Evolutionary conservation across 2,797 vertebrate species (phyloP), one percentile per base, ranked within the genome.

Genomic region (Acestrorhynchus altus): DNA sequence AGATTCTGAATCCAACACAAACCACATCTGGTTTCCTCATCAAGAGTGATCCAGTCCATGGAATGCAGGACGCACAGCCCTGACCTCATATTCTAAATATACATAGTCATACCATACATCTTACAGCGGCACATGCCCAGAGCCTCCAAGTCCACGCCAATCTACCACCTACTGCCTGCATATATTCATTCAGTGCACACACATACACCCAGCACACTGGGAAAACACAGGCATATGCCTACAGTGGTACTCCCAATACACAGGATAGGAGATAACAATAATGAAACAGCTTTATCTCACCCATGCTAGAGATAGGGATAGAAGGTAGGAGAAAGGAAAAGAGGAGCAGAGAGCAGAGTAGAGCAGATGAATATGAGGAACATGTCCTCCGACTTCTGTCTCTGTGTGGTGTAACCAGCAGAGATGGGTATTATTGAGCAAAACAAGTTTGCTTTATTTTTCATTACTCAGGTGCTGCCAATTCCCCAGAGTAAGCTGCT

Each of bases 11-110:
- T 93, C 91, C 91, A 91, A 92, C 88, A 90, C 83, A 90, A 92
- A 91, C 90, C 89, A 90, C 92, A 93, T 91, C 91, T 92, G 92
- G 88, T 87, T 81, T 90, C 89, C 87, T 89, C 90, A 93, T 93
- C 86, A 90, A 83, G 70, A 83, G 80, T 83, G 72, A 59, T 74
- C 82, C 84, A 85, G 83, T 75, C 76, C 74, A 73, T 85, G 77
- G 85, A 83, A 84, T 76, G 85, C 83, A 71, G 42, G 74, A 77
- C 77, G 76, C 80, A 76, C 76, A 74, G 81, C 65, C 81, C 85
- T 86, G 85, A 86, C 83, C 83, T 86, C 85, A 86, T 86, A 84
- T 84, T 81, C 71, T 83, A 84, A 84, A 86, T 86, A 86, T 86
- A 85, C 84, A 86, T 80, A 79, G 80, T 85, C 80, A 84, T 81